Evolutionary conservation across 2,888 invertebrate species (phyloP), one percentile per base, ranked within the genome.

Genomic region (Chamaedrilus cognettii): DNA sequence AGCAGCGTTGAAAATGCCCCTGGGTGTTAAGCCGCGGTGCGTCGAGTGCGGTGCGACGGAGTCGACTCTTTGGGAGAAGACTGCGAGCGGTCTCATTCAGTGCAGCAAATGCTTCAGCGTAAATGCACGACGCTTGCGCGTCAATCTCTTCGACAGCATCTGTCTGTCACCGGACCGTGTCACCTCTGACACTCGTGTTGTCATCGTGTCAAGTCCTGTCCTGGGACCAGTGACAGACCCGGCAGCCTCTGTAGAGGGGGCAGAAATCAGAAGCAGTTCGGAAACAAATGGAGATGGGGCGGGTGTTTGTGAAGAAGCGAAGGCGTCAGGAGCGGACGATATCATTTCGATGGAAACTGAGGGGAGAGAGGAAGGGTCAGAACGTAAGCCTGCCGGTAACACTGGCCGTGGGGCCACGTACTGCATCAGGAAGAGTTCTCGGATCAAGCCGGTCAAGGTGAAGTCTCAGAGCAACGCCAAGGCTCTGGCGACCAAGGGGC

Each of bases 31-130:
- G 23, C 30, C 58, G 15, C 15, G 23, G 33, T 58, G 58, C n/a
- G 33, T 0, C 1, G 58, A 58, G 11, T 58, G 58, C 23, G 23
- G 33, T 32, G 73, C 89, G 15, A 85, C 31, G 2, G 58, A 58
- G 23, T 58, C 58, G 26, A 33, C 26, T 15, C 31, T 92, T 68
- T 93, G 93, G 93, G 89, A 90, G 31, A 89, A 88, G 70, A 87
- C 89, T 1, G 90, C 90, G 69, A 87, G 88, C 76, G 91, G 91
- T 0, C 90, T 90, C 79, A 87, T 92, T 71, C 62, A 80, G 28
- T 93, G 93, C 78, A 89, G 91, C 78, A 87, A 89, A 62, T 93
- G 93, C 79, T 87, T 89, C 42, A 66, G 74, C 28, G 78, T 78
- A 70, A 87, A 88, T 70, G 64, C 56, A 35, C 33, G 3, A 19